Conservation (phyloP, 2,888 invertebrate species). For the Tillus elongatus region DNA sequence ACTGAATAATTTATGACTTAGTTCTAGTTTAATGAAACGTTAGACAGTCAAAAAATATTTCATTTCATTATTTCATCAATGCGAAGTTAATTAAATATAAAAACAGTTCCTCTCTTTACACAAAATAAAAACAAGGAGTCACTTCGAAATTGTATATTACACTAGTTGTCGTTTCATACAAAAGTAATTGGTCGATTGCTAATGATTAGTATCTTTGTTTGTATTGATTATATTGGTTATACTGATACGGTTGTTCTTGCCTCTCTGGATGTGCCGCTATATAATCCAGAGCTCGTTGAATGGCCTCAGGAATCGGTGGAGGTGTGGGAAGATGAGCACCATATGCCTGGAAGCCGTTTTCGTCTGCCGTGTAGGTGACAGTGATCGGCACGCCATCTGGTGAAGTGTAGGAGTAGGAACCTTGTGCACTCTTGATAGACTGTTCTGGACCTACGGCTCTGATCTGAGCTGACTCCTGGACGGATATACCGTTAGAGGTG, state of each 20-base stretch:
- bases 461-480: constrained; percentile 50
- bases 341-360: constrained; percentile 59
- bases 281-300: constrained; percentile 58
- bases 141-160: no score
- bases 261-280: constrained; percentile 45
- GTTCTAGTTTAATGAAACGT: no score
- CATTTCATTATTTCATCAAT: no score
- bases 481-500: constrained; percentile 64
- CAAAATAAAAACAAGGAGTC: no score
- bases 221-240: no score
- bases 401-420: constrained; percentile 58
- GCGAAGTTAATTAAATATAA: no score
- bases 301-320: constrained; percentile 67
- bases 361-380: constrained; percentile 58
- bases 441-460: constrained; percentile 39
- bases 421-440: constrained; percentile 46
- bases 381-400: constrained; percentile 57
- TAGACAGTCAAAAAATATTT: no score
- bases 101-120: no score
- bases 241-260: constrained; percentile 32
- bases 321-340: constrained; percentile 72
- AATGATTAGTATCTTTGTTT: no score
- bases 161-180: no score
- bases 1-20: no score
- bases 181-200: no score